These are phyloP conservation scores for Papilio demoleus DNA, from an alignment of 2,888 invertebrate species.

Conservation along the genomic window DNA sequence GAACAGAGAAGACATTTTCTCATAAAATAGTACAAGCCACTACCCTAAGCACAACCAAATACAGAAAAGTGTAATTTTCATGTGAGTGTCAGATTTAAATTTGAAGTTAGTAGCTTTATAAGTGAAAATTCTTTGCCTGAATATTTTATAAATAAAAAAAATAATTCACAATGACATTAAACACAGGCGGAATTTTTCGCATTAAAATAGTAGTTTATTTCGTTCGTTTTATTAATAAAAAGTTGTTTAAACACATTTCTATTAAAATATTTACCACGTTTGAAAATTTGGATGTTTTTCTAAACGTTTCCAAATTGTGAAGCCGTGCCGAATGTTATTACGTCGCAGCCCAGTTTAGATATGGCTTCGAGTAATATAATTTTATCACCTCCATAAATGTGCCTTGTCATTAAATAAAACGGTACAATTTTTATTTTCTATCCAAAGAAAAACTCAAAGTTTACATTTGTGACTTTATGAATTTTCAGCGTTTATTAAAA, in stretches of 20 bases:
- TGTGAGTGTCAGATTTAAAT: background rate
- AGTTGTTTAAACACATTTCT: too few relatives aligned
- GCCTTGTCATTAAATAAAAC: slow-evolving; percentile 28
- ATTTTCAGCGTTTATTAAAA: background rate
- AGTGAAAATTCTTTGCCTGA: too few relatives aligned
- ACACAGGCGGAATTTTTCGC: background rate
- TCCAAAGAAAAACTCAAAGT: slow-evolving; percentile 4
- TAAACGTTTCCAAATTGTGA: slow-evolving; percentile 23
- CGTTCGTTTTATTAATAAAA: background rate
- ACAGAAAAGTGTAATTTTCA: background rate
- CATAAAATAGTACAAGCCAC: background rate
- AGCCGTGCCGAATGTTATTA: slow-evolving; percentile 28
- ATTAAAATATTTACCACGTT: slow-evolving; percentile 1
- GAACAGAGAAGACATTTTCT: background rate
- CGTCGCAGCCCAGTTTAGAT: slow-evolving; percentile 14
- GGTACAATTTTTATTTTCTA: slow-evolving; percentile 23
- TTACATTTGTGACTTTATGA: background rate
- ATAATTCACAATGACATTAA: background rate
- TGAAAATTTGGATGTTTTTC: slow-evolving; percentile 10
- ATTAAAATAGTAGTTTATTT: background rate
- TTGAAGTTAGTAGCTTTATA: background rate
- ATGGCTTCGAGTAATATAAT: slow-evolving; percentile 25
- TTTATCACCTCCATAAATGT: slow-evolving; percentile 30
- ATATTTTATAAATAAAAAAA: too few relatives aligned
- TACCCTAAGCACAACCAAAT: background rate